Evolutionary conservation across 2,888 invertebrate genomes (phyloP).

Genomic region (Hoplodrina ambigua): DNA sequence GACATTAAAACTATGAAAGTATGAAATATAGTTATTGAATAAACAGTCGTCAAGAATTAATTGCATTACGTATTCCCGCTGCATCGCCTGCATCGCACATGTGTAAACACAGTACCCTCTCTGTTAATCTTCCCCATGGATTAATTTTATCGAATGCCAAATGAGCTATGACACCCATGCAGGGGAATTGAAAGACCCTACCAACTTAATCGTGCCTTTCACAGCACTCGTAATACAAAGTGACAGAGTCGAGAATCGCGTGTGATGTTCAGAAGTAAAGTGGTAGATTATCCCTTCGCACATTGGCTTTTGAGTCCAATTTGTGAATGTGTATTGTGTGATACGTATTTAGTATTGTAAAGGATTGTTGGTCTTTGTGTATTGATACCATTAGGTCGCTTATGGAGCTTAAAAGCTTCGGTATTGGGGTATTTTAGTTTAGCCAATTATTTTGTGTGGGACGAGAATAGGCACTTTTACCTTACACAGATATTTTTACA

Average conservation of each 20-base stretch:
- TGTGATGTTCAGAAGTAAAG: constrained; percentile 5
- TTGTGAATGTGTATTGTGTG: constrained; percentile 85
- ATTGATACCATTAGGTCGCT: constrained; percentile 66
- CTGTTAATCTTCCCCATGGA: constrained; percentile 83
- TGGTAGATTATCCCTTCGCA: constrained; percentile 62
- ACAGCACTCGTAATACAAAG: constrained; percentile 56
- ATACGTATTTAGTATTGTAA: constrained; percentile 78
- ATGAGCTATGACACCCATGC: constrained; percentile 87
- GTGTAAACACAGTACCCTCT: constrained; percentile 82
- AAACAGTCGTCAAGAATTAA: constrained; percentile 80
- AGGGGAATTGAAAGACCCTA: constrained; percentile 77
- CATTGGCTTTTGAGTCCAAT: constrained; percentile 88
- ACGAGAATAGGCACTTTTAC: constrained; percentile 37
- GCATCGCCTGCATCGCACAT: constrained; percentile 72
- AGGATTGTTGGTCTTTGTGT: constrained; percentile 67
- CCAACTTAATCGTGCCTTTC: constrained; percentile 60
- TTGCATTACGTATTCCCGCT: constrained; percentile 79
- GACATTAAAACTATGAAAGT: constrained; percentile 71
- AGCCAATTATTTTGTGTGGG: constrained; percentile 46
- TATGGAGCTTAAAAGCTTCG: constrained; percentile 58
- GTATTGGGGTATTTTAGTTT: constrained; percentile 48
- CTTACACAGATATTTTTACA: constrained; percentile 6
- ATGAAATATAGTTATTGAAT: constrained; percentile 76
- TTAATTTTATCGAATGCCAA: constrained; percentile 89
- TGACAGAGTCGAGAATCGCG: constrained; percentile 68